Percentiles rank a stretch among this genome's conserved stretches.
phyloP scores from a whole-genome alignment of 1,140 invertebrate genomes.

The Pseudomyrmex flavicornis region DNA sequence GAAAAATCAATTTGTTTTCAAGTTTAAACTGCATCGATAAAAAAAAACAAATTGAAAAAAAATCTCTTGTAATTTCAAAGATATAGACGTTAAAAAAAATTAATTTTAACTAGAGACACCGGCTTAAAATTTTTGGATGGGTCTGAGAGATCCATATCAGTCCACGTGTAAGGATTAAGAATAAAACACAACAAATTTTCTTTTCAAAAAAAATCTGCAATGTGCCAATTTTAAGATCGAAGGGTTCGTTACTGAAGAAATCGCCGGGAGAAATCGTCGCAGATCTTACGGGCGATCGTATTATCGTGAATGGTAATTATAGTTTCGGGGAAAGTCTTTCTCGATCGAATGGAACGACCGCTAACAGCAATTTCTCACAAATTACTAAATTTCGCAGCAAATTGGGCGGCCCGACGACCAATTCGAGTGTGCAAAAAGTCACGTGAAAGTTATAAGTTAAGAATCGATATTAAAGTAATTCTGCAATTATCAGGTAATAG shows the following conservation, averaged over 20 bases:
- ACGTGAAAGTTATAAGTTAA: conserved; percentile 38
- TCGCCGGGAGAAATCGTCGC: conserved; percentile 26
- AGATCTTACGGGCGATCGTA: background rate
- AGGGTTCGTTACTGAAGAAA: background rate
- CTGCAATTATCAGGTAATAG: too few species aligned
- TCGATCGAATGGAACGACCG: background rate
- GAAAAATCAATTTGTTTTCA: too few species aligned
- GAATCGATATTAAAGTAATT: conserved; percentile 22
- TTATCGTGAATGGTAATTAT: conserved; percentile 30
- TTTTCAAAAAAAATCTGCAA: background rate
- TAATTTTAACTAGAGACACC: too few species aligned
- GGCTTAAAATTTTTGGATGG: too few species aligned
- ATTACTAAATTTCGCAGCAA: conserved; percentile 38
- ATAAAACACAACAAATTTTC: background rate
- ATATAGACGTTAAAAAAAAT: too few species aligned
- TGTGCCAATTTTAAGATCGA: background rate
- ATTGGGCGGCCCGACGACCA: conserved; percentile 3
- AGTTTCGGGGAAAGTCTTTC: conserved; percentile 35
- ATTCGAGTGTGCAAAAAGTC: background rate
- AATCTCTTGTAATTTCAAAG: too few species aligned
- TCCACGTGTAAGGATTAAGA: background rate
- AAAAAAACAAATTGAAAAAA: too few species aligned
- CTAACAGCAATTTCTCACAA: conserved; percentile 10
- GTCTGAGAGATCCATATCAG: too few species aligned
- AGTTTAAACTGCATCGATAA: too few species aligned